Conservation (phyloP, 2,888 invertebrate genomes). For the Harpalus rufipes region DNA sequence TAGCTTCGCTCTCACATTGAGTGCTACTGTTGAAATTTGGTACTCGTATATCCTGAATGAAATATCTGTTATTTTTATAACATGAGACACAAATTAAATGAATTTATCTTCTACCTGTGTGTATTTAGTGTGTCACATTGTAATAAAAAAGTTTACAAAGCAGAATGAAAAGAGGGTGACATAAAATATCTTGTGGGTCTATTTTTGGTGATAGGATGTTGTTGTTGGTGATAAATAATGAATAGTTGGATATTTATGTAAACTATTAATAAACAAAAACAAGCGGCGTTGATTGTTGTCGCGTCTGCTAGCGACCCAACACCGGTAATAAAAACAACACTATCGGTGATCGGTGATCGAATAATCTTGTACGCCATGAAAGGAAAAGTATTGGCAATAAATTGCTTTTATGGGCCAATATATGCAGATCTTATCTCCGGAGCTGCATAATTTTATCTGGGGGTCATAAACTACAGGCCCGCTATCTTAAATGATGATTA, state of each 20-base stretch:
- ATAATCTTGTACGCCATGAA: conserved; percentile 64
- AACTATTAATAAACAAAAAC: conserved; percentile 59
- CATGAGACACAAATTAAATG: too few species aligned
- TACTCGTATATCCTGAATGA: too few species aligned
- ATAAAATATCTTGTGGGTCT: not conserved
- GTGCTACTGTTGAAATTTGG: too few species aligned
- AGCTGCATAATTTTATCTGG: conserved; percentile 60
- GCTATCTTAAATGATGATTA: conserved; percentile 63
- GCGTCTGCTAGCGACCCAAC: conserved; percentile 23
- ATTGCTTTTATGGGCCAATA: conserved; percentile 64
- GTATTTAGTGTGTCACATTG: too few species aligned
- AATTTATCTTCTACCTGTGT: too few species aligned
- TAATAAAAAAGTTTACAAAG: not conserved
- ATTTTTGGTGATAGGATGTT: not conserved
- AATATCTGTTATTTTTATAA: too few species aligned
- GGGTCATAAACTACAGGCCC: conserved; percentile 57
- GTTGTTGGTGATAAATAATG: conserved; percentile 32
- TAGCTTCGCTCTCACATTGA: too few species aligned
- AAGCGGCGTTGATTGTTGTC: conserved; percentile 44
- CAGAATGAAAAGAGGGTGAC: not conserved
- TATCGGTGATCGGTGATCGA: conserved; percentile 59
- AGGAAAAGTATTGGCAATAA: conserved; percentile 65
- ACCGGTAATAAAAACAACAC: conserved; percentile 52
- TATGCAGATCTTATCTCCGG: conserved; percentile 63
- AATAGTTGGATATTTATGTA: conserved; percentile 50